phyloP scores from a whole-genome alignment of 2,113 vertebrate genomes.

The Erythrolamprus reginae region DNA sequence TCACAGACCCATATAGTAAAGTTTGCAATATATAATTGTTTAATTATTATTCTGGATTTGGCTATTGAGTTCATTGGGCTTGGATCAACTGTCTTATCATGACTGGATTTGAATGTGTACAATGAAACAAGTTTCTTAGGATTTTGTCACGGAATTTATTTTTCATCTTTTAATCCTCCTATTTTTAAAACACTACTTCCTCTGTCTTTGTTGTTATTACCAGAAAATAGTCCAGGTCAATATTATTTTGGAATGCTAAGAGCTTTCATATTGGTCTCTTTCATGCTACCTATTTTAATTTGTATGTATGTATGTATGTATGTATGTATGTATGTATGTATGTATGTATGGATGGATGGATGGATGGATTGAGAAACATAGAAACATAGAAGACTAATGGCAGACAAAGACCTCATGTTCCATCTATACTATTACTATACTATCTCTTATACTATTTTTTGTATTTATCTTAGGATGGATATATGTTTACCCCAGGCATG shows the following conservation, averaged over 20 bases:
- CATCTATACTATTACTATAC: too few species aligned
- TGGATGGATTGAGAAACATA: too few species aligned
- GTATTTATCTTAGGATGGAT: too few species aligned
- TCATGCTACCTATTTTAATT: background rate
- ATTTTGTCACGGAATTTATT: background rate
- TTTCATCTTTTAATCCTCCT: background rate
- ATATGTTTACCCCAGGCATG: too few species aligned
- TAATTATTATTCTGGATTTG: too few species aligned
- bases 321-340: too few species aligned
- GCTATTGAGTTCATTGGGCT: too few species aligned
- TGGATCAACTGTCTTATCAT: background rate
- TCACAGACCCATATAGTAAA: background rate
- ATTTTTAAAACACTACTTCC: background rate
- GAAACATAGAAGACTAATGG: too few species aligned
- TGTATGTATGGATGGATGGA: too few species aligned
- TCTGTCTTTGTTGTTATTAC: background rate
- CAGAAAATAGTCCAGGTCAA: background rate
- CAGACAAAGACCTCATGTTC: too few species aligned
- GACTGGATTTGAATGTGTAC: background rate
- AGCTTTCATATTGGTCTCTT: background rate
- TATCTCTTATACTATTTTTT: too few species aligned
- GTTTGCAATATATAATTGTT: background rate
- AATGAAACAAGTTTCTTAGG: background rate
- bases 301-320: too few species aligned
- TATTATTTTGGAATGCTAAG: background rate